Evolutionary conservation across 2,113 vertebrate genomes (phyloP).

Genomic region (Centropus bengalensis): DNA sequence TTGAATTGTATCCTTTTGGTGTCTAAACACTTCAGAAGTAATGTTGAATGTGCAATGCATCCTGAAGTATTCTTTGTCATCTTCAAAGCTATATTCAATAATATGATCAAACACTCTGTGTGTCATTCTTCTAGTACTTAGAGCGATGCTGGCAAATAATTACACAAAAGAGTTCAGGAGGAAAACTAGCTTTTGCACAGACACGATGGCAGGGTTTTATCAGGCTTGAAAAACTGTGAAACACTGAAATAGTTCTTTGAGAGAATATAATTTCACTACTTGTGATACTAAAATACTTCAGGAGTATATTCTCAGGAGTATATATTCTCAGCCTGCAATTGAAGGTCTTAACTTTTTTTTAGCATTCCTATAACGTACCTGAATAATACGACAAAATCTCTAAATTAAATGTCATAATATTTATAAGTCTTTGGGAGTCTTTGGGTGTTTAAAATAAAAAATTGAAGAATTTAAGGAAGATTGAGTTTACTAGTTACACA

Average conservation of each 20-base stretch:
- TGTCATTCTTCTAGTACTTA: constrained; percentile 1
- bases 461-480: neutral
- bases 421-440: neutral
- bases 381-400: neutral
- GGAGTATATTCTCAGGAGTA: neutral
- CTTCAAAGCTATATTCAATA: constrained; percentile 11
- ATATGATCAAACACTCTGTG: neutral
- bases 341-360: neutral
- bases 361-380: neutral
- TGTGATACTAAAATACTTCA: neutral
- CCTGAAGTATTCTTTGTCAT: neutral
- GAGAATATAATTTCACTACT: neutral
- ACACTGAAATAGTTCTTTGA: neutral
- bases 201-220: neutral
- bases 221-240: neutral
- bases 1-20: neutral
- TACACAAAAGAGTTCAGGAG: neutral
- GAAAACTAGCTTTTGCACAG: neutral
- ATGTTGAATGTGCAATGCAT: neutral
- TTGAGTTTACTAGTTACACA: neutral
- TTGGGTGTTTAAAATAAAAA: neutral
- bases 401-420: neutral
- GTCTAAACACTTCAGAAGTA: neutral
- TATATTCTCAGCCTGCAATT: neutral
- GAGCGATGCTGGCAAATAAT: neutral